These are phyloP conservation scores for Typhlichthys eigenmanni DNA, from an alignment of 2,797 vertebrate genomes.

Conservation along the genomic window DNA sequence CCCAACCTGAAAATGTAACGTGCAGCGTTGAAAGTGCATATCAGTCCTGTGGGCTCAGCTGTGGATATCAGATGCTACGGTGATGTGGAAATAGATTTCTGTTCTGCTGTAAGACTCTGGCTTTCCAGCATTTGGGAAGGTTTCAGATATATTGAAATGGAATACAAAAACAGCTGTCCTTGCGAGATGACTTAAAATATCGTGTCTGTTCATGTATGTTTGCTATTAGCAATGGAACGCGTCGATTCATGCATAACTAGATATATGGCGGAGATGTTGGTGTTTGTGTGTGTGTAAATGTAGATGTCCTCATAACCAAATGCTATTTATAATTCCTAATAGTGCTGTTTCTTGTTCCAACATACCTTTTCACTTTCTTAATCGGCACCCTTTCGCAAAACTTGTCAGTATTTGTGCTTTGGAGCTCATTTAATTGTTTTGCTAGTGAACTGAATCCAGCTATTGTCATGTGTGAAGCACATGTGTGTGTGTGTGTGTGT, in stretches of 20 bases:
- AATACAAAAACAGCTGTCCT: constrained; percentile 23
- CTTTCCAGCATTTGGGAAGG: constrained; percentile 32
- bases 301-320: too few species aligned
- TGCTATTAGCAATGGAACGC: constrained; percentile 21
- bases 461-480: constrained; percentile 14
- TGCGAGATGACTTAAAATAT: constrained; percentile 20
- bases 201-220: constrained; percentile 21
- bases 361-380: too few species aligned
- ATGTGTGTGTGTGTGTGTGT: constrained; percentile 4
- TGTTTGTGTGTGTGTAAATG: background rate
- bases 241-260: constrained; percentile 5
- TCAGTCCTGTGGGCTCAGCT: constrained; percentile 4
- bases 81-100: constrained; percentile 29
- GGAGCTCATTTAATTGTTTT: constrained; percentile 40
- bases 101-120: constrained; percentile 19
- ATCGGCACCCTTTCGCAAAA: constrained; percentile 29
- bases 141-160: constrained; percentile 41
- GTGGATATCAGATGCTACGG: constrained; percentile 29
- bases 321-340: background rate
- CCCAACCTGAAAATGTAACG: constrained; percentile 1
- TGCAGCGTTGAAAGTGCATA: constrained; percentile 19
- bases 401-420: constrained; percentile 44
- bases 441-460: constrained; percentile 50
- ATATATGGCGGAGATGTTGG: constrained; percentile 6
- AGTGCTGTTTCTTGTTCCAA: too few species aligned